Percentiles rank a stretch among this genome's conserved stretches.
phyloP scores from a whole-genome alignment of 64 coral and sea anemone species.

The Pocillopora damicornis region DNA sequence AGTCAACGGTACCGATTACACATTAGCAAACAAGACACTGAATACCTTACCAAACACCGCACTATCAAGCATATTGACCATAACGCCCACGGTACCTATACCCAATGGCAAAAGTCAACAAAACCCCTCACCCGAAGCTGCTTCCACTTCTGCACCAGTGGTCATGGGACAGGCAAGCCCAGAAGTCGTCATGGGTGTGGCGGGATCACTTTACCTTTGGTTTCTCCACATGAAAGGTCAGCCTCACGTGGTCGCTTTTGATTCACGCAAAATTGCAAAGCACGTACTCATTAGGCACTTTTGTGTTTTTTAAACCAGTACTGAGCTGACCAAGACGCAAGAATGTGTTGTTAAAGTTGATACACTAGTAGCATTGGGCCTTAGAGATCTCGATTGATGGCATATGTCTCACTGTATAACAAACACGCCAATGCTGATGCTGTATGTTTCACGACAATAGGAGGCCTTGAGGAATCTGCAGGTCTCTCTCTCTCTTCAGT shows the following conservation, averaged over 20 bases:
- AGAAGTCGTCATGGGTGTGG: constrained; percentile 6
- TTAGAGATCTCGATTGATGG: too few relatives aligned
- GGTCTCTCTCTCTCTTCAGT: too few relatives aligned
- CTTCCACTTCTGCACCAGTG: neutral
- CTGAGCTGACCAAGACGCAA: too few relatives aligned
- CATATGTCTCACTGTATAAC: too few relatives aligned
- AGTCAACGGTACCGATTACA: constrained; percentile 18
- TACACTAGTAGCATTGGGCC: too few relatives aligned
- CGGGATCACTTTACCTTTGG: constrained; percentile 31
- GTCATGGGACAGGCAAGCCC: constrained; percentile 12
- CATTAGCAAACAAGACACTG: neutral
- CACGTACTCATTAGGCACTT: too few relatives aligned
- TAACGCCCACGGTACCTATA: too few relatives aligned
- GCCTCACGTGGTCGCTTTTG: neutral
- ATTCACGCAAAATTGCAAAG: neutral
- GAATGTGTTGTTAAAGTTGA: too few relatives aligned
- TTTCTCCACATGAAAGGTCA: constrained; percentile 44
- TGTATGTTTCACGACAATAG: too few relatives aligned
- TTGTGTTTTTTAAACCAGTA: neutral
- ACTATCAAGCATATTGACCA: neutral
- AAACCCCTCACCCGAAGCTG: neutral
- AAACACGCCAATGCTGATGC: too few relatives aligned
- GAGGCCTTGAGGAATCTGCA: too few relatives aligned
- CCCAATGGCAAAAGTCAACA: neutral
- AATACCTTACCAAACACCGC: neutral